Evolutionary conservation across 1,140 invertebrate genomes (phyloP), one percentile per base, ranked within the genome.

Genomic region (Chymomyza costata): DNA sequence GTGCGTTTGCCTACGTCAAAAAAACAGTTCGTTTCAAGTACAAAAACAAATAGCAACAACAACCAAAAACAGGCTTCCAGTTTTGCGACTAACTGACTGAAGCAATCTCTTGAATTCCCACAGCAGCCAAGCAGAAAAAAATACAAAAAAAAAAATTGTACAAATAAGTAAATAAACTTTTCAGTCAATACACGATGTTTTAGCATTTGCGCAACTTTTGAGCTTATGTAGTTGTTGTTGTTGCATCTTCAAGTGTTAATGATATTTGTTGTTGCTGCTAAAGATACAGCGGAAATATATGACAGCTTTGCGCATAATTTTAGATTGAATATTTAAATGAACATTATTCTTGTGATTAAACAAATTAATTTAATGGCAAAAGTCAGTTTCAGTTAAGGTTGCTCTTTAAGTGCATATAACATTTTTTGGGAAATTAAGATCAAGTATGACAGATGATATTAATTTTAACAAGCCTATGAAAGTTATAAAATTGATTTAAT

Each of bases 1-100:
- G 56, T 57, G 17, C 25, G 48, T 44, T 63, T 78, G 71, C 51
- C 66, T 63, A 76, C 71, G 71, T 76, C 71, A 78, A 38, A n/a
- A n/a, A 76, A 59, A 59, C 40, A 45, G 44, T 53, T 52, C 65
- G 55, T 57, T 43, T 56, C 46, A 61, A 55, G 61, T 60, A 50
- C 40, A 63, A 51, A 25, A 28, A 14, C 28, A 32, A 53, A 45
- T 17, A 40, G 34, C 21, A 44, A 13, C 41, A 40, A 56, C 28
- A 56, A 56, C 37, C 37, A 25, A 25, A n/a, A 34, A 25, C 11
- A 3, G 37, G 46, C 58, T 61, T 49, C 58, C 52, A 44, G 65
- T 34, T 67, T 67, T 21, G 38, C 54, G 21, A 25, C 21, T 8
- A 25, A 25, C 21, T 25, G 21, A 25, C 21, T 8, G 21, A 56